A percentile compares a stretch with the other conserved stretches of the same genome.
phyloP scores from a whole-genome alignment of 2,888 invertebrate species.

The Lepidocyrtoides sp. region DNA sequence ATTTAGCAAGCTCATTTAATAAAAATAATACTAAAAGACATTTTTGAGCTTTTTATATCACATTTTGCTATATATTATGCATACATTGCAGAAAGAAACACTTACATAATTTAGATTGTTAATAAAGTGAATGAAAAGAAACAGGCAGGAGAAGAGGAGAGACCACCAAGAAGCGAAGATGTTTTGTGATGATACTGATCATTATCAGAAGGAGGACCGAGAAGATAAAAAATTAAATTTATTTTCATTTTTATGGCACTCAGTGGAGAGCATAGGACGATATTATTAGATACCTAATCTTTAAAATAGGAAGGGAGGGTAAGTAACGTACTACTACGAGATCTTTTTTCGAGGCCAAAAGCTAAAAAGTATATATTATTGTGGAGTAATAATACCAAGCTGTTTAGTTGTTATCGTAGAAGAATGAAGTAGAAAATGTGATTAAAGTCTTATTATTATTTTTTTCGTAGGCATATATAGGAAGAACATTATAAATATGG shows the following conservation, averaged over 20 bases:
- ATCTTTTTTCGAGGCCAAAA: background rate
- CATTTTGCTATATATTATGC: background rate
- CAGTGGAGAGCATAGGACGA: background rate
- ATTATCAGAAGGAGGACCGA: constrained; percentile 7
- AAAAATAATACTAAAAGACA: background rate
- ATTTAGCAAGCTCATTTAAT: constrained; percentile 25
- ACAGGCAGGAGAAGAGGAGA: background rate
- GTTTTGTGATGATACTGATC: constrained; percentile 10
- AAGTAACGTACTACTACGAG: background rate
- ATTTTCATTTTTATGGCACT: constrained; percentile 6
- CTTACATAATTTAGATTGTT: constrained; percentile 40
- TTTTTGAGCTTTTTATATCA: background rate
- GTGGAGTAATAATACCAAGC: background rate
- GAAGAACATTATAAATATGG: no score
- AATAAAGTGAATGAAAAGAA: constrained; percentile 35
- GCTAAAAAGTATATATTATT: background rate
- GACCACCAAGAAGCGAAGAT: constrained; percentile 19
- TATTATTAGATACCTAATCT: background rate
- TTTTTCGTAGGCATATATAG: no score
- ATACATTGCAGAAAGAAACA: no score
- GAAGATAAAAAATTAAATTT: constrained; percentile 24
- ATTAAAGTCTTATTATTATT: no score
- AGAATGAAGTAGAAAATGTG: background rate
- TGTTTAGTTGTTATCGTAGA: background rate
- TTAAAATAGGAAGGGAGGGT: background rate